These are phyloP conservation scores for Trichogramma dendrolimi DNA, from an alignment of 2,888 invertebrate genomes.

Conservation along the genomic window DNA sequence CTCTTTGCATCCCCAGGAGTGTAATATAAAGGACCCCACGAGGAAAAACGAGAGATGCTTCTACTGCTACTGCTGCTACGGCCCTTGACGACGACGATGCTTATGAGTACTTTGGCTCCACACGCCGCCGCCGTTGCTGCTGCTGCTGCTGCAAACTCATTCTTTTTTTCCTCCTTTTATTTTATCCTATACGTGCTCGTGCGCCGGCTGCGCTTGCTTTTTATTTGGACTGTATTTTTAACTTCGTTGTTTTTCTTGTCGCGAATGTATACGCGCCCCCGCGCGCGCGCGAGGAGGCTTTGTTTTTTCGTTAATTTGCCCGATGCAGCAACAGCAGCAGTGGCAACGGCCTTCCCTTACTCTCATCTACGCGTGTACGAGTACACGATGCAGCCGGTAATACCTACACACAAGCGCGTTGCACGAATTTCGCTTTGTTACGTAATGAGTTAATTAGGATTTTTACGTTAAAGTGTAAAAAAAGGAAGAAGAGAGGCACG, in stretches of 20 bases:
- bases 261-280: background rate
- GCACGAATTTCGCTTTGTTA: constrained; percentile 10
- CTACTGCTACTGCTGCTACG: constrained; percentile 10
- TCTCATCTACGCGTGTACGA: no score
- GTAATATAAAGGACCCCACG: constrained; percentile 43
- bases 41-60: constrained; percentile 7
- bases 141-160: background rate
- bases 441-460: constrained; percentile 14
- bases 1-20: constrained; percentile 41
- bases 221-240: background rate
- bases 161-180: background rate
- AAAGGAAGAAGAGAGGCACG: no score
- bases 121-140: background rate
- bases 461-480: background rate
- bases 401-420: background rate
- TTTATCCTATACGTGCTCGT: background rate
- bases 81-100: constrained; percentile 29
- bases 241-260: background rate
- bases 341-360: no score
- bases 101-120: constrained; percentile 12
- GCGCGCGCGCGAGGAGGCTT: background rate
- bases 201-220: background rate
- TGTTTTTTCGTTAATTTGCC: no score
- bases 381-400: background rate
- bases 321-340: no score